Evolutionary conservation across 2,888 invertebrate genomes (phyloP).

Genomic region (Lumbricus terrestris): DNA sequence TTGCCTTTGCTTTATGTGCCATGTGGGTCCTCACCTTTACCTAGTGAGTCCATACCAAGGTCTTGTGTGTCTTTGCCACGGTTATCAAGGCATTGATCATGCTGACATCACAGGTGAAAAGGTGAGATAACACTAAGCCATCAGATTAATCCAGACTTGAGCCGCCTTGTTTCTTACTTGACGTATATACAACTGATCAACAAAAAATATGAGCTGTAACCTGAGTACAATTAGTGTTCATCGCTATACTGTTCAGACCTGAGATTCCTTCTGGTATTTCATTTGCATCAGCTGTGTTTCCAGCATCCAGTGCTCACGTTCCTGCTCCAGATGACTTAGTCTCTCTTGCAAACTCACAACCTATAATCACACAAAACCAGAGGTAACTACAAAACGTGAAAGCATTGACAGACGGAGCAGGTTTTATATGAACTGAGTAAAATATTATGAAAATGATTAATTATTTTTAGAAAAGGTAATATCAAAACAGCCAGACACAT

Average conservation of each 20-base stretch:
- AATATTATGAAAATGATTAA: background rate
- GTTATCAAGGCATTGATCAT: background rate
- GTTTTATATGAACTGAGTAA: no score
- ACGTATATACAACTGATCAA: background rate
- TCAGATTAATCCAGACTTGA: background rate
- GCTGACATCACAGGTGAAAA: background rate
- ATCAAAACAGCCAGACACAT: background rate
- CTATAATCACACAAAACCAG: slow-evolving; percentile 38
- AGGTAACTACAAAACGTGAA: background rate
- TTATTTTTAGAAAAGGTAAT: background rate
- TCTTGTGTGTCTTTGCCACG: no score
- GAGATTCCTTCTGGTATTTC: slow-evolving; percentile 62
- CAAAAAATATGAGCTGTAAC: background rate
- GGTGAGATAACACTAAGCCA: background rate
- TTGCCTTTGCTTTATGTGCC: no score
- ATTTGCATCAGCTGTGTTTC: slow-evolving; percentile 72
- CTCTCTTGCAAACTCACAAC: slow-evolving; percentile 52
- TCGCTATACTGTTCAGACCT: slow-evolving; percentile 44
- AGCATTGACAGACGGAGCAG: background rate
- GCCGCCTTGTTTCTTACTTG: background rate
- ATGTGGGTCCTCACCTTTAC: no score
- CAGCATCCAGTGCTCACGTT: slow-evolving; percentile 73
- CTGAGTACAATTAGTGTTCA: background rate
- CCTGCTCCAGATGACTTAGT: slow-evolving; percentile 64
- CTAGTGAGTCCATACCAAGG: no score